Evolutionary conservation across 2,113 vertebrate genomes (phyloP).

Genomic region (Pogonocichla stellata): DNA sequence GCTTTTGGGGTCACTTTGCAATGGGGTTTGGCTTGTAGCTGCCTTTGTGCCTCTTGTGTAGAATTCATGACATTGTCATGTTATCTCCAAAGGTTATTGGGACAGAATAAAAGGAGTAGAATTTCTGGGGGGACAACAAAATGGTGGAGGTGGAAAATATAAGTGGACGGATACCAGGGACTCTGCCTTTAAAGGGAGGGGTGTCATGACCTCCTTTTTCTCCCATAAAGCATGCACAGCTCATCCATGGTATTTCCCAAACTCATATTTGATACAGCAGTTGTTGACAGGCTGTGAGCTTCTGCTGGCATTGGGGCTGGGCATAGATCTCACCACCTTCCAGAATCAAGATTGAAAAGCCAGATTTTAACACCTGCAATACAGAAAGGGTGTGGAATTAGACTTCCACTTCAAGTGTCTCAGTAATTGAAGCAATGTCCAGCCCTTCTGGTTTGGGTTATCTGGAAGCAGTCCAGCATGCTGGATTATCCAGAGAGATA

Average conservation of each 20-base stretch:
- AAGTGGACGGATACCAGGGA: not conserved
- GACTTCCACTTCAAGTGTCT: not conserved
- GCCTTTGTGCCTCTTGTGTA: not conserved
- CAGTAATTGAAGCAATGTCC: not conserved
- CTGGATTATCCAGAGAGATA: not conserved
- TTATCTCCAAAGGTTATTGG: not conserved
- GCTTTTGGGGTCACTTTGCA: not conserved
- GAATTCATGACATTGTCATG: not conserved
- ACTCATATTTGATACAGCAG: not conserved
- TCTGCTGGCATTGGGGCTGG: not conserved
- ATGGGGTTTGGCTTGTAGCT: not conserved
- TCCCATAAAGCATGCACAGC: fast-evolving
- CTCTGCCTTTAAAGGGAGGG: not conserved
- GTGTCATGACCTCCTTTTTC: not conserved
- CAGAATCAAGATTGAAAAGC: not conserved
- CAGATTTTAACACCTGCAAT: not conserved
- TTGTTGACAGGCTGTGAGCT: not conserved
- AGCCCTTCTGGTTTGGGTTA: not conserved
- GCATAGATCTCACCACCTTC: not conserved
- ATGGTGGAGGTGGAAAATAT: not conserved
- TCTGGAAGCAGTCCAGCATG: not conserved
- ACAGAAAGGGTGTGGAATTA: not conserved
- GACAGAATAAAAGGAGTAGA: not conserved
- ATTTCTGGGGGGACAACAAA: not conserved
- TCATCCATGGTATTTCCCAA: not conserved